phyloP scores from a whole-genome alignment of 2,113 vertebrate species.

The Phaethornis superciliosus region DNA sequence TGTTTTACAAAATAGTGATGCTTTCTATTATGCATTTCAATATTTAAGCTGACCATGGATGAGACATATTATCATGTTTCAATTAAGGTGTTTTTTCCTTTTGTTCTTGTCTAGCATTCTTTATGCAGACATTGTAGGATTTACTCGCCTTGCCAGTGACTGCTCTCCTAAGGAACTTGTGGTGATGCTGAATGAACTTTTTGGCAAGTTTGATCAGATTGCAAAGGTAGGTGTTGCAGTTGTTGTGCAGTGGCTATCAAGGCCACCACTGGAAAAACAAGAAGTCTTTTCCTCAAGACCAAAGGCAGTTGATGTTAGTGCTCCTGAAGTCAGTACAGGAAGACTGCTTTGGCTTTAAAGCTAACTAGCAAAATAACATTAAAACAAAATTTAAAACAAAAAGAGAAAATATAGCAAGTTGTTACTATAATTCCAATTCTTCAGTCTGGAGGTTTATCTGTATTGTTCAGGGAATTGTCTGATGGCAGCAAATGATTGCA shows the following conservation, averaged over 20 bases:
- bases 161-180: conserved; percentile 97
- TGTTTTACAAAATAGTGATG: not conserved
- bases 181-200: conserved; percentile 95
- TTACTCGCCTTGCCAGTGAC: conserved; percentile 94
- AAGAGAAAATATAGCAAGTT: not conserved
- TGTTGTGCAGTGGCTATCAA: not conserved
- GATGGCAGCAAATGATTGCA: not conserved
- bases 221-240: conserved; percentile 85
- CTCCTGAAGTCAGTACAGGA: not conserved
- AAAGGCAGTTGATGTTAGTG: not conserved
- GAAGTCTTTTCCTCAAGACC: not conserved
- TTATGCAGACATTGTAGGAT: conserved; percentile 97
- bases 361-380: not conserved
- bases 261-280: not conserved
- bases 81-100: not conserved
- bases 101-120: conserved; percentile 83
- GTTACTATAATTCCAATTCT: not conserved
- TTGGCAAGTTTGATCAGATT: conserved; percentile 98
- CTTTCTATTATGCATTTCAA: not conserved
- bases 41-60: not conserved
- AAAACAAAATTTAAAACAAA: not conserved
- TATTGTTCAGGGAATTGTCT: not conserved
- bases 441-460: not conserved
- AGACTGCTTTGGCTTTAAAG: not conserved
- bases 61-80: fast-evolving